Base-by-base conservation (phyloP, 1,140 invertebrate species). In the Musca vetustissima region DNA sequence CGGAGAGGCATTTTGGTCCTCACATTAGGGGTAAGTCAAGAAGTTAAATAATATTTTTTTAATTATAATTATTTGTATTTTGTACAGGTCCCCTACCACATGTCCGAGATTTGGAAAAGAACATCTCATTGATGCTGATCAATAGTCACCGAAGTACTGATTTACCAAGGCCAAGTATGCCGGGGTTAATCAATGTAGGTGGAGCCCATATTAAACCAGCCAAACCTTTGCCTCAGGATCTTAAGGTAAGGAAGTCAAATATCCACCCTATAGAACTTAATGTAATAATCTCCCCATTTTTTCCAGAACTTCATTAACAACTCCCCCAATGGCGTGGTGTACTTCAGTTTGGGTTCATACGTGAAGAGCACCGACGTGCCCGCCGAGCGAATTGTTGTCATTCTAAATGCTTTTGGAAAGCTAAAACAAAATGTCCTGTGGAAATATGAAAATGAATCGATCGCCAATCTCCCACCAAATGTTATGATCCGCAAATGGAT, bases 401-500 rank as follows among this genome's bases (percentile, higher is more conserved):
- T 90, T 47, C 83, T 87, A 22, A 78, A 85, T 70, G 85, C 84
- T 24, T 86, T 90, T 68, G 78, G 84, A 43, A 81, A 85, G 69
- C 76, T 90, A 3, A 86, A 87, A 74, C 86, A 89, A 78, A 85
- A 83, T 79, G 85, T 89, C 67, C 71, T 91, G 22, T 90, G 88
- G 88, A 90, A 89, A 82, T 87, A 87, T 68, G 81, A 83, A 55
- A 81, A 79, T 52, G 85, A 83, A 32, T 80, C 79, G 32, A 74
- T 84, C 68, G 73, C 81, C 0, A 73, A 82, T 25, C 50, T 86
- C 68, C 85, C 88, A 14, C 25, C 75, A 21, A 90, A 90, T 78
- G 85, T 91, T 25, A 85, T 86, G 79, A 85, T 88, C 24, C 74
- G 85, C 59, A 84, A 86, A 71, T 92, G 90, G 90, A 82, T 89